phyloP scores from a whole-genome alignment of 1,140 invertebrate species.

The Brachystomella parvula region DNA sequence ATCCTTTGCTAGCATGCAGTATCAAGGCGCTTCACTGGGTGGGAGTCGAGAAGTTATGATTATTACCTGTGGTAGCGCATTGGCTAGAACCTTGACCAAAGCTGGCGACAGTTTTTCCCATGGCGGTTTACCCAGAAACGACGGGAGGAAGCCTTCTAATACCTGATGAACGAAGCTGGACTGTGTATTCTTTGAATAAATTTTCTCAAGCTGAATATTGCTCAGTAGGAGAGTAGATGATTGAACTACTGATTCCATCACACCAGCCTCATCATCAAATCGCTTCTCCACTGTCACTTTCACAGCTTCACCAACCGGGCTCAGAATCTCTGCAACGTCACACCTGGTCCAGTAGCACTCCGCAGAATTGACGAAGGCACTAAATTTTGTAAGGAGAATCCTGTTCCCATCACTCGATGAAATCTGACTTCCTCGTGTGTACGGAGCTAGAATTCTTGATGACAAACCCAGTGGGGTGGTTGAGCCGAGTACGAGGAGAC shows the following conservation, averaged over 20 bases:
- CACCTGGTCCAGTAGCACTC: constrained; percentile 6
- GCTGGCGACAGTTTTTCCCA: constrained; percentile 4
- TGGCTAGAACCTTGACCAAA: not conserved
- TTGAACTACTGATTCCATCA: not conserved
- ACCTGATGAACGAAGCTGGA: constrained; percentile 5
- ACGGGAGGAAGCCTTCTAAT: not conserved
- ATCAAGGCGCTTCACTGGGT: not conserved
- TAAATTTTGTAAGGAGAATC: not conserved
- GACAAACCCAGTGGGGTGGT: not conserved
- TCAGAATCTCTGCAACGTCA: not conserved
- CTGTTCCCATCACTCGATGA: not conserved
- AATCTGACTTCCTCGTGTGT: not conserved
- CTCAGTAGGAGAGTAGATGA: not conserved
- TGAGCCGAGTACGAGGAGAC: constrained; percentile 2
- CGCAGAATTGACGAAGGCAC: not conserved
- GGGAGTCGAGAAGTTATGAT: not conserved
- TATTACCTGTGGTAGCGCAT: not conserved
- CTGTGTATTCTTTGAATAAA: not conserved
- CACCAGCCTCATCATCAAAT: not conserved
- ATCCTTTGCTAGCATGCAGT: too few species aligned
- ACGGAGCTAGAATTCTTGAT: not conserved
- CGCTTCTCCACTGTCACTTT: not conserved
- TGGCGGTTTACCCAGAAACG: constrained; percentile 10
- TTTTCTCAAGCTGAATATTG: not conserved
- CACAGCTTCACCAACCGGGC: not conserved